These are phyloP conservation scores for Sinella curviseta DNA, from an alignment of 1,140 invertebrate genomes.

Conservation along the genomic window DNA sequence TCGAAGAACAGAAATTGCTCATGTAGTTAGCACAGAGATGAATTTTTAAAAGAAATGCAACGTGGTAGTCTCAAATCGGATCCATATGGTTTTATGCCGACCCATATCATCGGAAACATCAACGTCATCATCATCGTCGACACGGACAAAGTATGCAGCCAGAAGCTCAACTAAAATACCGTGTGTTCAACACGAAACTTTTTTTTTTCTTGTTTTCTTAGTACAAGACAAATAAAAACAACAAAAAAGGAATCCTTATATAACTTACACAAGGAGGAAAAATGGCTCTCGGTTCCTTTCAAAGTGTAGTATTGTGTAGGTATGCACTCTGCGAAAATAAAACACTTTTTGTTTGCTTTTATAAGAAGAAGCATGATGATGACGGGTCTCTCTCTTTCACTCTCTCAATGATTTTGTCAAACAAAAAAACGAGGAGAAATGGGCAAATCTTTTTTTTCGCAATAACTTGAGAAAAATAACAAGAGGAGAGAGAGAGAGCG, in stretches of 20 bases:
- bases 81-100: background rate
- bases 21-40: background rate
- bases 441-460: too few species aligned
- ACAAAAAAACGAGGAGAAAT: too few species aligned
- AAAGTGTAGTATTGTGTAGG: background rate
- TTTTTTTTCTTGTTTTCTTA: too few species aligned
- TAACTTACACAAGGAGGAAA: background rate
- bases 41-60: background rate
- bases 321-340: background rate
- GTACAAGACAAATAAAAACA: too few species aligned
- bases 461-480: too few species aligned
- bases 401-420: background rate
- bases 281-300: background rate
- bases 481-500: too few species aligned
- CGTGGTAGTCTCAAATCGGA: background rate
- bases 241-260: background rate
- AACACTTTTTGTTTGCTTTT: background rate
- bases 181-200: too few species aligned
- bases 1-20: background rate
- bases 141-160: too few species aligned
- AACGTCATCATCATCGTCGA: background rate
- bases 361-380: background rate
- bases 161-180: too few species aligned
- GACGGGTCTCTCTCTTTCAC: background rate
- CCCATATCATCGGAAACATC: background rate